Percentiles rank a stretch among this genome's conserved stretches.
phyloP scores from a whole-genome alignment of 1,140 invertebrate genomes.

The Brevipalpus yothersi region DNA sequence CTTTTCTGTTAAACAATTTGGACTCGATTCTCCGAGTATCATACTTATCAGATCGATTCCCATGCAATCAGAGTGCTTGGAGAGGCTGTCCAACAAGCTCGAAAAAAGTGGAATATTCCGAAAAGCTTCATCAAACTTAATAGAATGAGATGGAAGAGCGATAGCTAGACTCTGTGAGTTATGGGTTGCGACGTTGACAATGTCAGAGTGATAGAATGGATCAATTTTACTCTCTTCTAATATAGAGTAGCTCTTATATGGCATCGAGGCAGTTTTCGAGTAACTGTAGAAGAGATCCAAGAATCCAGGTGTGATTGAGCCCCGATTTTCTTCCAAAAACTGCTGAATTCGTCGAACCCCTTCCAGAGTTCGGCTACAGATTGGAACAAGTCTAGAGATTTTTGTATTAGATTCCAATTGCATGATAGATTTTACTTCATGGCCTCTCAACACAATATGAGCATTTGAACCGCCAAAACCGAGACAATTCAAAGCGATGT shows the following conservation, averaged over 20 bases:
- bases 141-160: too few species aligned
- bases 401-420: not conserved
- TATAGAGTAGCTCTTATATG: not conserved
- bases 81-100: too few species aligned
- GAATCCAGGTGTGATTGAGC: not conserved
- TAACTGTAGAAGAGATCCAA: not conserved
- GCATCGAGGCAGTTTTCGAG: not conserved
- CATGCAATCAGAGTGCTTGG: too few species aligned
- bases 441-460: slow-evolving; percentile 46
- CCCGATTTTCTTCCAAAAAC: not conserved
- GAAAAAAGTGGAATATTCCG: too few species aligned
- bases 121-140: too few species aligned
- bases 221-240: too few species aligned
- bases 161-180: too few species aligned
- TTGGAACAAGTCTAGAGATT: not conserved
- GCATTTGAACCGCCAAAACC: slow-evolving; percentile 94
- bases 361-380: not conserved
- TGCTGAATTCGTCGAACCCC: not conserved
- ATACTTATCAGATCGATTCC: too few species aligned
- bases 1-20: too few species aligned
- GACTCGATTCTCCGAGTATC: too few species aligned
- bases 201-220: too few species aligned
- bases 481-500: slow-evolving; percentile 76
- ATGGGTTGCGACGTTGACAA: too few species aligned
- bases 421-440: not conserved